phyloP scores from a whole-genome alignment of 2,888 invertebrate species.

The Xylota sylvarum region DNA sequence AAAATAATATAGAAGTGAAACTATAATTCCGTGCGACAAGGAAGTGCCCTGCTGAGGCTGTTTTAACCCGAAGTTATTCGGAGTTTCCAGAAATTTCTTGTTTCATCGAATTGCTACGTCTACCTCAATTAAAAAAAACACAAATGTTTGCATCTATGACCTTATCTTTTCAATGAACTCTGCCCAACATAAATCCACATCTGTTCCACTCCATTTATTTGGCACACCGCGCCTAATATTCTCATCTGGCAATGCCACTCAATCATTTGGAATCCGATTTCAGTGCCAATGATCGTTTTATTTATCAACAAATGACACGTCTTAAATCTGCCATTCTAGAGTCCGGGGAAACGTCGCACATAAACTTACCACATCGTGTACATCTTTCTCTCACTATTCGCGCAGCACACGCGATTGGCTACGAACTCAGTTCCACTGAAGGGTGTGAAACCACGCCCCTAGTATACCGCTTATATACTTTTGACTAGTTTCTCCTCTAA shows the following conservation, averaged over 20 bases:
- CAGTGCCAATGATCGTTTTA: constrained; percentile 69
- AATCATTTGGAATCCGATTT: constrained; percentile 42
- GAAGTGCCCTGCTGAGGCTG: too few species aligned
- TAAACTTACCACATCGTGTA: constrained; percentile 20
- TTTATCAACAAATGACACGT: constrained; percentile 70
- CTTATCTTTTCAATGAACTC: too few species aligned
- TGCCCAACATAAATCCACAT: not conserved
- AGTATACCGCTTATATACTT: constrained; percentile 30
- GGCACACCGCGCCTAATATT: not conserved
- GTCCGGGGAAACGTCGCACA: constrained; percentile 27
- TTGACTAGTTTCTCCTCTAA: not conserved
- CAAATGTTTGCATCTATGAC: too few species aligned
- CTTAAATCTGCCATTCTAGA: constrained; percentile 73
- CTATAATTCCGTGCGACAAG: too few species aligned
- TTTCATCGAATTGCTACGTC: too few species aligned
- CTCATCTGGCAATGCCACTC: constrained; percentile 54
- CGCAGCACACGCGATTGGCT: constrained; percentile 55
- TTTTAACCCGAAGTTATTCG: too few species aligned
- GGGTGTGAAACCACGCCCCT: constrained; percentile 58
- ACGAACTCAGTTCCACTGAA: not conserved
- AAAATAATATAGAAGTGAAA: too few species aligned
- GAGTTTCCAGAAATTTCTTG: too few species aligned
- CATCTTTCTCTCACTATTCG: constrained; percentile 40
- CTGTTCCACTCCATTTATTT: not conserved
- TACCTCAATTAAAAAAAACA: too few species aligned